Evolutionary conservation across 2,113 vertebrate species (phyloP).

Genomic region (Melanerpes formicivorus): DNA sequence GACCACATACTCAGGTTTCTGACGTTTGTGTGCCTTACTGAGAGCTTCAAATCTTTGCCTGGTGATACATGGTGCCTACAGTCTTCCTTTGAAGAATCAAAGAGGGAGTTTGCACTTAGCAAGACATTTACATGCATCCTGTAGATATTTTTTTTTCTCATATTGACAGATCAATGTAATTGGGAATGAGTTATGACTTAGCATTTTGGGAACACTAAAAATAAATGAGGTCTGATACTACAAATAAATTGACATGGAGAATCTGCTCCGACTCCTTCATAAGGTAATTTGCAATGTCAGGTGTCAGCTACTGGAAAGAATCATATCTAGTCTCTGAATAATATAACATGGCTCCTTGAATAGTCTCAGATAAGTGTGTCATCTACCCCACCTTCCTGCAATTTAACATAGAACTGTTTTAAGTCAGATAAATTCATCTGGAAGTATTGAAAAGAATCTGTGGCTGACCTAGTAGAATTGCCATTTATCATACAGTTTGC

Average conservation of each 20-base stretch:
- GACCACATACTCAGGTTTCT: not conserved
- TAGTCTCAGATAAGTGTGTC: not conserved
- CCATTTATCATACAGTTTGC: not conserved
- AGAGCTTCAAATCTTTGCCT: not conserved
- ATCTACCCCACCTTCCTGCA: not conserved
- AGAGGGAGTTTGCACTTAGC: not conserved
- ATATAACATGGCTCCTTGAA: not conserved
- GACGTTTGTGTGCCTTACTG: not conserved
- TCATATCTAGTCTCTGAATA: not conserved
- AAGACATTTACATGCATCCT: not conserved
- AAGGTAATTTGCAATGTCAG: not conserved
- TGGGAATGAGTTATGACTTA: not conserved
- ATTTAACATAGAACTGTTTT: not conserved
- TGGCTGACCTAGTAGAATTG: not conserved
- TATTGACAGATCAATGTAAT: not conserved
- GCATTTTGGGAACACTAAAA: not conserved
- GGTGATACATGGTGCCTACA: not conserved
- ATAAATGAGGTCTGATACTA: not conserved
- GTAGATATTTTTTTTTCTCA: not conserved
- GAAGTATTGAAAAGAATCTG: not conserved
- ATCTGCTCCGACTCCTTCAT: not conserved
- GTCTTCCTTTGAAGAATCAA: not conserved
- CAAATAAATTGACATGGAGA: not conserved
- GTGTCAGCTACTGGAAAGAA: not conserved
- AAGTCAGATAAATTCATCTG: not conserved